A percentile compares a stretch with the other conserved stretches of the same genome.
phyloP scores from a whole-genome alignment of 2,113 vertebrate species.

The Amazona vittata region DNA sequence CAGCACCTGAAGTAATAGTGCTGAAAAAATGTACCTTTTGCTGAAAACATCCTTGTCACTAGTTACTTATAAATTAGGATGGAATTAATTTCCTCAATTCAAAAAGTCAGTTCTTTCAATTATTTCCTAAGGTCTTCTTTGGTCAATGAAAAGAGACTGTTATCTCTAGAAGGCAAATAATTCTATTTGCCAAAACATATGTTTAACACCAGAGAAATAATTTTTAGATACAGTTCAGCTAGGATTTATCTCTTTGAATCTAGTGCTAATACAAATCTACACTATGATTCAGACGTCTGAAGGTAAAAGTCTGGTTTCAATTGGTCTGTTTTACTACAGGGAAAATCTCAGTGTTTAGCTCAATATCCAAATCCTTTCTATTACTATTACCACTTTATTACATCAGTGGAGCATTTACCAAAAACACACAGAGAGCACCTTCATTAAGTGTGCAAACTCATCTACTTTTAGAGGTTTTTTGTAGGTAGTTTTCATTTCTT shows the following conservation, averaged over 20 bases:
- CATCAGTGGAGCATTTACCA: neutral
- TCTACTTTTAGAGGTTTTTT: neutral
- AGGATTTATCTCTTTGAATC: neutral
- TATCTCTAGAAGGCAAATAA: neutral
- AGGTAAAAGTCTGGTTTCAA: neutral
- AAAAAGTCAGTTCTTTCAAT: neutral
- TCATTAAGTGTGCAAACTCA: neutral
- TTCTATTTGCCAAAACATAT: neutral
- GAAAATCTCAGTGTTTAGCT: slow-evolving; percentile 3
- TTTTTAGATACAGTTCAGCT: neutral
- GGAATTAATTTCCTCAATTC: neutral
- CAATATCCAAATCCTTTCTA: neutral
- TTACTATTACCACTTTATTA: neutral
- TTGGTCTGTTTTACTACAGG: neutral
- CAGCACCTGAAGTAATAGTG: neutral
- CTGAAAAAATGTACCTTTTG: neutral
- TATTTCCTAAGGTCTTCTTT: neutral
- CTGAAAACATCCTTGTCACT: neutral
- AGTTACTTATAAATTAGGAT: neutral
- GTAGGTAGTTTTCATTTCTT: neutral
- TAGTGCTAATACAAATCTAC: neutral
- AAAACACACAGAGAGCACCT: neutral
- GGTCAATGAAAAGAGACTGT: neutral
- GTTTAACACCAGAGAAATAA: neutral
- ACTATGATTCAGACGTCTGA: neutral